Evolutionary conservation across 2,113 vertebrate species (phyloP), one percentile per base, ranked within the genome.

Genomic region (Phyllostomus hastatus): DNA sequence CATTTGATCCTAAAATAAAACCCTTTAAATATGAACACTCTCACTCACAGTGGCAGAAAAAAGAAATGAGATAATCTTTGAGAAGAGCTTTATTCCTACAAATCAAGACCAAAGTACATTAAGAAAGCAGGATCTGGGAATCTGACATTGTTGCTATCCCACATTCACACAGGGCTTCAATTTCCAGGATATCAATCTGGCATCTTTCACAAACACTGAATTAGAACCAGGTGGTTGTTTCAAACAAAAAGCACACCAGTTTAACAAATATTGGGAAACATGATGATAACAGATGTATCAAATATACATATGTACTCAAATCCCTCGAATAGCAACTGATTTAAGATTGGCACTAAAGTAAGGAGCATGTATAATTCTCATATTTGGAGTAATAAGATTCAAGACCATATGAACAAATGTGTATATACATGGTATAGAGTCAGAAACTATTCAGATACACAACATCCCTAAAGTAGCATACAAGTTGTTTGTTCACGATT

Each of bases 1-100:
- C 83, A 95, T 88, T 73, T 90, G 90, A 94, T 95, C 64, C 92
- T 97, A 88, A 46, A 91, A 87, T 83, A 86, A 93, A 93, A 94
- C 6, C 22, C 38, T 95, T 76, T 93, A 15, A 82, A 93, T 95
- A 95, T 50, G 22, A 97, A 90, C 50, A 88, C 46, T 48, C 33
- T 95, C 38, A 75, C 52, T 94, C 91, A 90, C 20, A 92, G 50
- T 35, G 86, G 84, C n/a, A 92, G 41, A 80, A 92, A 94, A 90
- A 73, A 88, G 43, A 95, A 91, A 89, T 75, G 38, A 85, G 59
- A 82, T 90, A 79, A 95, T 82, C 89, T 95, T 87, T 88, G 50
- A 89, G 33, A 91, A 93, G 72, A 91, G 50, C 64, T 97, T 95
- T 96, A 87, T 97, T 95, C 61, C 61, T 72, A 10, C 24, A 93